Base-by-base conservation (phyloP, 2,888 invertebrate genomes). In the Leistus spinibarbis region DNA sequence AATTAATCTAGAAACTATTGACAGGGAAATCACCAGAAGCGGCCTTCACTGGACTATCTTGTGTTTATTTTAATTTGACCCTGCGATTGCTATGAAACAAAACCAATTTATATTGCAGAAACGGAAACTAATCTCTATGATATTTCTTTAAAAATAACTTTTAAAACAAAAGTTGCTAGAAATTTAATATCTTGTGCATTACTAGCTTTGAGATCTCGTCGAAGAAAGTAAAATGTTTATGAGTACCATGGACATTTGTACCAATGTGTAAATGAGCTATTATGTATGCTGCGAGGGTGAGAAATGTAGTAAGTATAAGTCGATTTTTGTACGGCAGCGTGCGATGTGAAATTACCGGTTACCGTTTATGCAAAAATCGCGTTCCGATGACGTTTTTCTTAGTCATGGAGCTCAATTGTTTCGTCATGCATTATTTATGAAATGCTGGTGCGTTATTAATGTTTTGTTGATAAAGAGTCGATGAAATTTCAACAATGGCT, bases 401-500 rank as follows among this genome's bases (percentile, higher is more conserved):
- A 73, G 62, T 67, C 73, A 73, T 67, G 73, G 73, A 62, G 54
- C 73, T 67, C 65, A 73, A 73, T 67, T 73, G 73, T 73, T 67
- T 67, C 62, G 22, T 73, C 67, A 73, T 73, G 73, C 66, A 73
- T 73, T 67, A 73, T 73, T 73, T 73, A 73, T 73, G 63, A 73
- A 67, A 73, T 40, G 5, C 40, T 40, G 40, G 40, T 40, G 40
- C 40, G 40, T 40, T 40, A 40, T 40, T 40, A 40, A 40, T 40
- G 40, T 67, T 73, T 73, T 73, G 66, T 73, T 73, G 67, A 73
- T 73, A 73, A 73, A 67, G 62, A 72, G 65, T 23, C 62, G 73
- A 57, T 73, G 73, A 73, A 73, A 73, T 24, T 40, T 40, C 16
- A 53, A 66, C 64, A 64, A 64, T n/a, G 16, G 57, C 40, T 40